These are phyloP conservation scores for Canis aureus DNA, from an alignment of 2,113 vertebrate genomes.

Conservation along the genomic window DNA sequence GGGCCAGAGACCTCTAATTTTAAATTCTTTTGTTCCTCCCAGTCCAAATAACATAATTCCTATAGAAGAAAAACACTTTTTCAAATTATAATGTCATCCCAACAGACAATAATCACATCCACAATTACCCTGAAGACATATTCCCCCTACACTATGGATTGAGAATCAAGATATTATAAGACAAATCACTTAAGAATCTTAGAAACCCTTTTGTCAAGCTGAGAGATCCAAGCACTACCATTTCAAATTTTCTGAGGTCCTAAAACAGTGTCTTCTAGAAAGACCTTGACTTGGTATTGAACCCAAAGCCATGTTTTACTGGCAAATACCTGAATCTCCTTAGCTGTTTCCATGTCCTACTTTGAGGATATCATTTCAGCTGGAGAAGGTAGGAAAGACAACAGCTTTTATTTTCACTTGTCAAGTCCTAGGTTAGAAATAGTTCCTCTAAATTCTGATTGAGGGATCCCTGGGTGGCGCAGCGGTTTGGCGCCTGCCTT, in stretches of 20 bases:
- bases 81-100: neutral
- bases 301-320: neutral
- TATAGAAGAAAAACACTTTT: neutral
- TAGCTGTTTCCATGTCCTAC: neutral
- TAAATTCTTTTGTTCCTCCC: neutral
- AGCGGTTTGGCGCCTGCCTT: no score
- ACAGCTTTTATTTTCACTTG: slow-evolving; percentile 4
- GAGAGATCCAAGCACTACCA: neutral
- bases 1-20: neutral
- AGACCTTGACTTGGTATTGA: neutral
- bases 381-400: neutral
- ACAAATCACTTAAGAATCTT: neutral
- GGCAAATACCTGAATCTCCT: neutral
- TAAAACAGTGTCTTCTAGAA: neutral
- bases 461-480: neutral
- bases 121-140: neutral
- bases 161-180: neutral
- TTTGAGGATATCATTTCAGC: neutral
- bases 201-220: neutral
- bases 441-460: neutral
- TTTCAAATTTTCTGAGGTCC: neutral
- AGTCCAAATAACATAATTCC: neutral
- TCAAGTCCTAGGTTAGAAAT: neutral
- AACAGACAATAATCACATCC: neutral
- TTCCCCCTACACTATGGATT: neutral